A percentile compares a stretch with the other conserved stretches of the same genome.
phyloP scores from a whole-genome alignment of 1,140 invertebrate species.

The Globodera rostochiensis region DNA sequence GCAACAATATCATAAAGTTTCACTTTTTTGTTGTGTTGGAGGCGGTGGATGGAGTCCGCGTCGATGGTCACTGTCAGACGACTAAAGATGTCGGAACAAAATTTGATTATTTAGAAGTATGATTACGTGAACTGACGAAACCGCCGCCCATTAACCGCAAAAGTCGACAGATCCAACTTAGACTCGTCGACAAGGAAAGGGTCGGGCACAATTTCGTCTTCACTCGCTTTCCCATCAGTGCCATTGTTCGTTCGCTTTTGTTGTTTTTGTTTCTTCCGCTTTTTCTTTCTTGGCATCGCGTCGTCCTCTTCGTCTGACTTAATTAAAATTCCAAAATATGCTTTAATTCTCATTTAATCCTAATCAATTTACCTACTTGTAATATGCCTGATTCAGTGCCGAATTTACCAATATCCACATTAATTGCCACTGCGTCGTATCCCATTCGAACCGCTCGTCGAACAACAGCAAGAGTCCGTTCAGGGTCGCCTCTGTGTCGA shows the following conservation, averaged over 20 bases:
- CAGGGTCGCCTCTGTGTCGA: conserved; percentile 53
- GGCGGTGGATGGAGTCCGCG: conserved; percentile 46
- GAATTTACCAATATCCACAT: neutral
- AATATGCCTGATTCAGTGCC: neutral
- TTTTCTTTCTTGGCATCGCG: conserved; percentile 47
- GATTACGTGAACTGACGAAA: conserved; percentile 62
- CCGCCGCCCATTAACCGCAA: conserved; percentile 50
- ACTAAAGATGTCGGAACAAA: conserved; percentile 40
- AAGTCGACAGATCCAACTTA: conserved; percentile 46
- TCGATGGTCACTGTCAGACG: conserved; percentile 60
- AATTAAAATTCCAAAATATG: neutral
- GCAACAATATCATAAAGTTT: conserved; percentile 61
- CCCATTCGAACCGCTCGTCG: conserved; percentile 60
- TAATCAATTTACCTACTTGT: neutral
- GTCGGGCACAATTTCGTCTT: conserved; percentile 46
- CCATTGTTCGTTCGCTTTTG: conserved; percentile 19
- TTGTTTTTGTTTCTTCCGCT: conserved; percentile 39
- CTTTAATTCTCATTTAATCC: conserved; percentile 3
- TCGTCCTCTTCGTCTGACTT: conserved; percentile 26
- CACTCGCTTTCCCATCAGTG: neutral
- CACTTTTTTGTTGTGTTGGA: conserved; percentile 53
- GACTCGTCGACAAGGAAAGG: conserved; percentile 56
- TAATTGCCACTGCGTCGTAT: conserved; percentile 53
- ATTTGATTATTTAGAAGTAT: neutral
- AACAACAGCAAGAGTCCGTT: conserved; percentile 53